Evolutionary conservation across 2,113 vertebrate genomes (phyloP).

Genomic region (Thamnophis sirtalis): DNA sequence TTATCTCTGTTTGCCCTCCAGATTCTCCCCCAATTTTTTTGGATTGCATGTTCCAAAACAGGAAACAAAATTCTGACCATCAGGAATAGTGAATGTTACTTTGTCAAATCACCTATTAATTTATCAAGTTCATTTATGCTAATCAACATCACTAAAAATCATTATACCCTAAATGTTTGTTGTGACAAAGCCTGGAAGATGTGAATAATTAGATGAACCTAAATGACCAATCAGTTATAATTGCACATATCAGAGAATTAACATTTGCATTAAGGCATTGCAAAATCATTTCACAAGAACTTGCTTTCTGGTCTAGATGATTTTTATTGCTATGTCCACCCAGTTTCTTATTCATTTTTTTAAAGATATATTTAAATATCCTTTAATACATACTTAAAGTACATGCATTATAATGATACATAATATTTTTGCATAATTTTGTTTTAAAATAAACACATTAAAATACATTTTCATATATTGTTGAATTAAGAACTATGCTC

Average conservation of each 20-base stretch:
- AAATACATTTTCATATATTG: background rate
- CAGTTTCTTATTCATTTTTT: background rate
- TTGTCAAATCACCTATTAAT: background rate
- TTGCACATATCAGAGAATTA: background rate
- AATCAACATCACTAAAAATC: background rate
- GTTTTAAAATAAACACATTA: background rate
- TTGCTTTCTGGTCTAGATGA: background rate
- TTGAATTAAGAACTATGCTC: background rate
- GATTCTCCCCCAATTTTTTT: background rate
- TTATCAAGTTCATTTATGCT: background rate
- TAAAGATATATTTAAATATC: background rate
- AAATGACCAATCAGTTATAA: background rate
- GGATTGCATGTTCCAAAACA: background rate
- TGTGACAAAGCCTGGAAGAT: background rate
- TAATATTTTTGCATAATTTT: background rate
- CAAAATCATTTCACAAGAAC: background rate
- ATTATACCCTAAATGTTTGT: background rate
- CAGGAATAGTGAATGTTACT: background rate
- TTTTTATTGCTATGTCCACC: background rate
- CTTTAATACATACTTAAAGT: background rate
- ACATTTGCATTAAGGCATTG: background rate
- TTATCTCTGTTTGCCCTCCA: background rate
- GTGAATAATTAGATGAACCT: background rate
- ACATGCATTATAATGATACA: background rate
- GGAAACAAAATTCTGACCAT: background rate